These are phyloP conservation scores for Paramisgurnus dabryanus DNA, from an alignment of 2,113 vertebrate species.

Conservation along the genomic window DNA sequence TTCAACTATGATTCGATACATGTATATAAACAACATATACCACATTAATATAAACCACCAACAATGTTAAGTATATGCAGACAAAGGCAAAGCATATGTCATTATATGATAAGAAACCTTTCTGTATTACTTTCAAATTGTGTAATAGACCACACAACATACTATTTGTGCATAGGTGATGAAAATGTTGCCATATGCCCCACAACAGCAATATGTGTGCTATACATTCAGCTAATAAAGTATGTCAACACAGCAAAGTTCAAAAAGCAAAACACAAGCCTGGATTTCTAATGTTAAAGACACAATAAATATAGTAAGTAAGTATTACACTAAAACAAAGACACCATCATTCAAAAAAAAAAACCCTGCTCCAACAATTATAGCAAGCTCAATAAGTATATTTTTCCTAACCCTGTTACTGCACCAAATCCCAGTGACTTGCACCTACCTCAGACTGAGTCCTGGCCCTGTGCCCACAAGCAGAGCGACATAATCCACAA, in stretches of 20 bases:
- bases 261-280: not conserved
- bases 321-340: not conserved
- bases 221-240: not conserved
- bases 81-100: too few species aligned
- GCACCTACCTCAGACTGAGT: slow-evolving; percentile 61
- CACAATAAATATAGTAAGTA: not conserved
- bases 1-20: too few species aligned
- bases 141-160: too few species aligned
- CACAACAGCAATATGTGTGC: not conserved
- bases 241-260: not conserved
- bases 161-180: too few species aligned
- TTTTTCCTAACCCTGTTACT: slow-evolving; percentile 57
- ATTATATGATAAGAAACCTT: too few species aligned
- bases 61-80: too few species aligned
- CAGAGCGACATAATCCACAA: slow-evolving; percentile 48
- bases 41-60: too few species aligned
- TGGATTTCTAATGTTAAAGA: not conserved
- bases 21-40: too few species aligned
- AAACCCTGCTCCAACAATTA: not conserved
- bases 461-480: slow-evolving; percentile 70
- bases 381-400: not conserved
- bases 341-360: not conserved
- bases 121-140: too few species aligned
- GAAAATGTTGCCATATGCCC: not conserved
- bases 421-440: slow-evolving; percentile 75